Conservation (phyloP, 2,888 invertebrate genomes). For the Chymomyza amoena region DNA sequence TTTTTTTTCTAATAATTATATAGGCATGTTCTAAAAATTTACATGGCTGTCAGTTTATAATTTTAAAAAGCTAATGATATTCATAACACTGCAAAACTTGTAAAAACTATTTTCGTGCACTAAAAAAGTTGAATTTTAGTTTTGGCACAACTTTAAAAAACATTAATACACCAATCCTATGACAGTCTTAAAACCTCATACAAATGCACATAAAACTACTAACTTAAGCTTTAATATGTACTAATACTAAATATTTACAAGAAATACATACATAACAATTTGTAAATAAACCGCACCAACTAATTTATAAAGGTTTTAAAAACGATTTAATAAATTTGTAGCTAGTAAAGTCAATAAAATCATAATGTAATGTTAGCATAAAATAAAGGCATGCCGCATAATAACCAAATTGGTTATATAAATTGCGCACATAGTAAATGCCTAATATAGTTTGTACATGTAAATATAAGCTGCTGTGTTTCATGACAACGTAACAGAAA, state of each 20-base stretch:
- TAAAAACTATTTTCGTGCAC: conserved; percentile 25
- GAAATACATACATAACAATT: conserved; percentile 42
- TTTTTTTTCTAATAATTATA: neutral
- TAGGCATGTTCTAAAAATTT: too few relatives aligned
- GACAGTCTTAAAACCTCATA: neutral
- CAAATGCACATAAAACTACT: conserved; percentile 1
- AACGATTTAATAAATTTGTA: conserved; percentile 34
- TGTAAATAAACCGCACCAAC: conserved; percentile 72
- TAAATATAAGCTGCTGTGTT: conserved; percentile 71
- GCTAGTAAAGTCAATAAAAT: conserved; percentile 51
- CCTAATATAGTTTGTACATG: conserved; percentile 29
- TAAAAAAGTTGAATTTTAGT: neutral
- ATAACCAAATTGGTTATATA: conserved; percentile 39
- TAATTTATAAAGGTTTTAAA: conserved; percentile 69
- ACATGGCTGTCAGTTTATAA: neutral
- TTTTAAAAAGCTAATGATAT: neutral
- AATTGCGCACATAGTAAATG: neutral
- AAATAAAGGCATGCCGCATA: conserved; percentile 32
- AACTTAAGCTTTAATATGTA: conserved; percentile 1
- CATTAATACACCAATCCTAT: neutral
- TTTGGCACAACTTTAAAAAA: neutral
- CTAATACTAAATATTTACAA: conserved; percentile 18
- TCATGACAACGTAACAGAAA: conserved; percentile 70
- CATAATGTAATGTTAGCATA: conserved; percentile 23
- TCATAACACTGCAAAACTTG: too few relatives aligned